Conservation (phyloP, 2,888 invertebrate genomes). For the Dinocampus coccinellae region DNA sequence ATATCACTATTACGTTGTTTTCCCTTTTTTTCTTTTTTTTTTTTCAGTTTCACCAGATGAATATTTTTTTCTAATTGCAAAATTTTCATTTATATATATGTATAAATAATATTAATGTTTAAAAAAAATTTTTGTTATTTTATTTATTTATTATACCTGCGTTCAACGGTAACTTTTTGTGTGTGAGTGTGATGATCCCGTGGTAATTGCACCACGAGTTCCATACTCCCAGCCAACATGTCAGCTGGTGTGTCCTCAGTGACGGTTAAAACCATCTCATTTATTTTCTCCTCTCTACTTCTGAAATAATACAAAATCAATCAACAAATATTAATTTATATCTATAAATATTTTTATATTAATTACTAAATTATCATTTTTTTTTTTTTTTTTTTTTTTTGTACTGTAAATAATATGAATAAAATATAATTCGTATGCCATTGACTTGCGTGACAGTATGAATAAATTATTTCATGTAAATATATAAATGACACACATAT, state of each 20-base stretch:
- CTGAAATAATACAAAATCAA: slow-evolving; percentile 50
- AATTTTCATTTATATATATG: too few species aligned
- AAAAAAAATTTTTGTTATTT: neutral
- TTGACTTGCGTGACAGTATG: neutral
- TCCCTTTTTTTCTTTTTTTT: neutral
- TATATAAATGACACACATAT: neutral
- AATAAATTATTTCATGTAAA: neutral
- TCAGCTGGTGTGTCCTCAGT: slow-evolving; percentile 80
- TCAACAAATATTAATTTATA: slow-evolving; percentile 1
- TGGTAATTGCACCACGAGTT: slow-evolving; percentile 76
- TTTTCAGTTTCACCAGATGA: neutral
- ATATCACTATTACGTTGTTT: neutral
- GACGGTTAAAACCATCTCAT: slow-evolving; percentile 70
- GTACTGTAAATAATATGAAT: neutral
- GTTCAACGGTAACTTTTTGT: slow-evolving; percentile 64
- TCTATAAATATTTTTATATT: too few species aligned
- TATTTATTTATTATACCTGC: slow-evolving; percentile 62
- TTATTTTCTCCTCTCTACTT: slow-evolving; percentile 59
- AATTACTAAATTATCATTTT: too few species aligned
- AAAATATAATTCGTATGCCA: neutral
- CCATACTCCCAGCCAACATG: slow-evolving; percentile 79
- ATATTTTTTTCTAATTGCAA: too few species aligned
- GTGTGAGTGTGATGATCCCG: slow-evolving; percentile 61
- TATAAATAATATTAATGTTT: too few species aligned
- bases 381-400: neutral